Evolutionary conservation across 2,888 invertebrate species (phyloP), one percentile per base, ranked within the genome.

Genomic region (Caenorhabditis auriculariae): DNA sequence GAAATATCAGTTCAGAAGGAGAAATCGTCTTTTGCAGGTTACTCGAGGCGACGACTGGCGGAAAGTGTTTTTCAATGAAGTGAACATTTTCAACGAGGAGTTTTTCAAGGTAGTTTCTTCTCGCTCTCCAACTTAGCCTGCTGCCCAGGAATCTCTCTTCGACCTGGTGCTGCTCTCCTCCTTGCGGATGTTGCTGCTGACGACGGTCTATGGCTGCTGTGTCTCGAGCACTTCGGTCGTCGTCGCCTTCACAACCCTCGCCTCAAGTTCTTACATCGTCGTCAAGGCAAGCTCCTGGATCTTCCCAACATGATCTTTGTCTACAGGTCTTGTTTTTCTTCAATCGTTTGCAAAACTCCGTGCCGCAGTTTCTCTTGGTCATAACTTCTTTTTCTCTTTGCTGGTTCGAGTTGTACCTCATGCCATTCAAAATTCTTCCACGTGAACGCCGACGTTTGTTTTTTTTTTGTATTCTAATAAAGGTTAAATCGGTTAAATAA

Each of bases 401-500:
- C 24, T 77, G 77, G 77, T 69, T 71, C 17, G 76, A 77, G 54
- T 66, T 77, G 37, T 77, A 74, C 63, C 54, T 77, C 28, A 67
- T 77, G 71, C 77, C 77, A 2, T 77, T 76, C 56, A 69, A 77
- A 52, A 75, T 78, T 28, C 54, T 78, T 21, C 63, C 70, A 7
- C 60, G 67, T 23, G 77, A 77, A 52, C 56, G 76, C n/a, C 49
- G 62, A 55, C 45, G 61, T 61, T 42, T 28, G 21, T 46, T 27
- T 43, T 51, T 42, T 2, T 39, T 39, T 27, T 3, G 29, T n/a
- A 51, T 17, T 19, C 29, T 9, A 24, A 24, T 15, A 51, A 28
- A 42, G 32, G 29, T 21, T 27, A 28, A 23, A 23, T 28, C 35
- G 19, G 23, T 21, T n/a, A 15, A 39, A 39, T 39, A n/a, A 17